Evolutionary conservation across 2,113 vertebrate species (phyloP).

Genomic region (Apistogramma diplotaenia): DNA sequence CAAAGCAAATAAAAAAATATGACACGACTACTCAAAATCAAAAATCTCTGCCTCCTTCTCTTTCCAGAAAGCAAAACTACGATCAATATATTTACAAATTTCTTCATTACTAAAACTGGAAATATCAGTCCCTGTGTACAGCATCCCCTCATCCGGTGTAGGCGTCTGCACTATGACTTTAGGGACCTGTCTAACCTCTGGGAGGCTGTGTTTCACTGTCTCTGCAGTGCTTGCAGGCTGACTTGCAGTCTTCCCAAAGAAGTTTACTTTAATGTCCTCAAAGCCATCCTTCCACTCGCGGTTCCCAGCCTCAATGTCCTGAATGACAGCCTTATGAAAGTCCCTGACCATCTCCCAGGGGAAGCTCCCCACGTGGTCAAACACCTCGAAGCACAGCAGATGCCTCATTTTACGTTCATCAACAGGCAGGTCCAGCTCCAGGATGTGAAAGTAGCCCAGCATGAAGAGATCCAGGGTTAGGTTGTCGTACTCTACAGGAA

Average conservation of each 20-base stretch:
- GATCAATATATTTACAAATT: constrained; percentile 91
- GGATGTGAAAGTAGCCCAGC: constrained; percentile 96
- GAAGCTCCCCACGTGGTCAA: constrained; percentile 87
- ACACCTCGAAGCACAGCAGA: constrained; percentile 96
- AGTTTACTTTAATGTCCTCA: constrained; percentile 89
- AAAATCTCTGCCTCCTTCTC: constrained; percentile 96
- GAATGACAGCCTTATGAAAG: constrained; percentile 89
- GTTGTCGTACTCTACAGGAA: constrained; percentile 78
- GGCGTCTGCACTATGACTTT: constrained; percentile 67
- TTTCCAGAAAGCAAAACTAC: constrained; percentile 98
- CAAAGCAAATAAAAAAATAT: constrained; percentile 55
- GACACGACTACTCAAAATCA: constrained; percentile 76
- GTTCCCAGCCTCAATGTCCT: constrained; percentile 87
- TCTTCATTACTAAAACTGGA: constrained; percentile 83
- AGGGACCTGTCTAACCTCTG: constrained; percentile 59
- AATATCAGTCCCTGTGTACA: constrained; percentile 52
- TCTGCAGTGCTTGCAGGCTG: constrained; percentile 9
- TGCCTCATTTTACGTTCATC: constrained; percentile 90
- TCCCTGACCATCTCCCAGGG: constrained; percentile 86
- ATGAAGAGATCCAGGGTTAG: constrained; percentile 94
- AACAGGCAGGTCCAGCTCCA: constrained; percentile 87
- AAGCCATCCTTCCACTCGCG: constrained; percentile 89
- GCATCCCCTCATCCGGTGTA: constrained; percentile 50
- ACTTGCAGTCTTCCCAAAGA: constrained; percentile 77
- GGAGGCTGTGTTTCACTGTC: constrained; percentile 46